These are phyloP conservation scores for Wasmannia auropunctata DNA, from an alignment of 1,140 invertebrate genomes.

Conservation along the genomic window DNA sequence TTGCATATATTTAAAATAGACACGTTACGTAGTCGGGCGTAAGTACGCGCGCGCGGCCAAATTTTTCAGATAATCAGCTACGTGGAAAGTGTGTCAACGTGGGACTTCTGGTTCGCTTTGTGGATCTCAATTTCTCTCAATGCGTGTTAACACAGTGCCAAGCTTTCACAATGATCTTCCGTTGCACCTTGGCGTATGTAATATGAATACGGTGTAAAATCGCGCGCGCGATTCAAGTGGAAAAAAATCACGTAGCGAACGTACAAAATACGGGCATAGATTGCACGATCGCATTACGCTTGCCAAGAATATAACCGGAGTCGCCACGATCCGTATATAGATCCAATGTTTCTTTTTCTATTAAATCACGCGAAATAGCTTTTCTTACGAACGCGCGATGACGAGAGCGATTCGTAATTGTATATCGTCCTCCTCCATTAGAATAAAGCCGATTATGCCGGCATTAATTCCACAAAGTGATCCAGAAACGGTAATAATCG, in stretches of 20 bases:
- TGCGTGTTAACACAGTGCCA: slow-evolving; percentile 16
- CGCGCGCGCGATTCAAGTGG: not conserved
- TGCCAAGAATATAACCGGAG: slow-evolving; percentile 14
- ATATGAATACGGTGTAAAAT: not conserved
- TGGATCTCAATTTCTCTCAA: slow-evolving; percentile 17
- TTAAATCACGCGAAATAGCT: not conserved
- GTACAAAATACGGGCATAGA: not conserved
- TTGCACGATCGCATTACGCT: not conserved
- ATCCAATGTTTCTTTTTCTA: slow-evolving; percentile 1
- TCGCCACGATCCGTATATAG: not conserved
- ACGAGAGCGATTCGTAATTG: not conserved
- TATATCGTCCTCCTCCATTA: slow-evolving; percentile 13
- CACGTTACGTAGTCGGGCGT: not conserved
- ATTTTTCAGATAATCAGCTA: slow-evolving; percentile 7
- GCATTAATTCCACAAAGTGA: slow-evolving; percentile 59
- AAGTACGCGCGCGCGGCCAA: not conserved
- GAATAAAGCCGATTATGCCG: not conserved
- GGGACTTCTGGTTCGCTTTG: slow-evolving; percentile 37
- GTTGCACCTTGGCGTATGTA: no score
- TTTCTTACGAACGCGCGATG: not conserved
- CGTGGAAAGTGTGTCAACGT: not conserved
- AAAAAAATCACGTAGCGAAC: not conserved
- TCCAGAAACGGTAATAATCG: slow-evolving; percentile 50
- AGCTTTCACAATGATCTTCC: slow-evolving; percentile 27
- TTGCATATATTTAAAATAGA: slow-evolving; percentile 30